Percentiles rank a stretch among this genome's conserved stretches.
Conservation (phyloP, 1,140 invertebrate species). For the Apis cerana region DNA sequence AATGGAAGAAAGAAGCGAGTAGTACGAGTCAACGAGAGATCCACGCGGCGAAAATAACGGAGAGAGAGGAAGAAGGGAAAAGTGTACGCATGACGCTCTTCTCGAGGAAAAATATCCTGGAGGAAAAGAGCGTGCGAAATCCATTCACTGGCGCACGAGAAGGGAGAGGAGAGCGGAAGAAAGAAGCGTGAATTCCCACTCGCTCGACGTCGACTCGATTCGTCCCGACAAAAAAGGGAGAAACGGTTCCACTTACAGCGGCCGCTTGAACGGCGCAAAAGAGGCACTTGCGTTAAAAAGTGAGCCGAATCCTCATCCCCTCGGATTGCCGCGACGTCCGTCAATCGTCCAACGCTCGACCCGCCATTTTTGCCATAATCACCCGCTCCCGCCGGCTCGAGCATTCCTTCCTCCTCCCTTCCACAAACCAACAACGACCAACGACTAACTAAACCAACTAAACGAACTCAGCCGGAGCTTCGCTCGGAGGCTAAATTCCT, state of each 20-base stretch:
- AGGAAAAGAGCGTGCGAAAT: constrained; percentile 3
- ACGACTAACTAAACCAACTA: too few relatives aligned
- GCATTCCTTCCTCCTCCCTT: neutral
- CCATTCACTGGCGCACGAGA: constrained; percentile 27
- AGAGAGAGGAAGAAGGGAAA: neutral
- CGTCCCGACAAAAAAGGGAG: neutral
- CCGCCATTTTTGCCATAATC: constrained; percentile 66
- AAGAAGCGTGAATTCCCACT: neutral
- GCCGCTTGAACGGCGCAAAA: constrained; percentile 9
- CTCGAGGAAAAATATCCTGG: too few relatives aligned
- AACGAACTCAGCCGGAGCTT: too few relatives aligned
- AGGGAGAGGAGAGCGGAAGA: neutral
- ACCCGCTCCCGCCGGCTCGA: constrained; percentile 35
- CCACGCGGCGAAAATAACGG: neutral
- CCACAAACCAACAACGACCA: neutral
- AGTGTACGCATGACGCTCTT: too few relatives aligned
- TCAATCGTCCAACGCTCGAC: constrained; percentile 25
- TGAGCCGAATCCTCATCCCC: neutral
- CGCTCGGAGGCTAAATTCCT: too few relatives aligned
- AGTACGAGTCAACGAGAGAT: constrained; percentile 10
- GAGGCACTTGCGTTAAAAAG: constrained; percentile 12
- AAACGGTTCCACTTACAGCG: neutral
- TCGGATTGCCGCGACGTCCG: neutral
- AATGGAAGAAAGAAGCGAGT: neutral
- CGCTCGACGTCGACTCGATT: constrained; percentile 1